Percentiles rank a stretch among this genome's conserved stretches.
Evolutionary conservation across 2,888 invertebrate genomes (phyloP).

Genomic region (Phengaris alcon): DNA sequence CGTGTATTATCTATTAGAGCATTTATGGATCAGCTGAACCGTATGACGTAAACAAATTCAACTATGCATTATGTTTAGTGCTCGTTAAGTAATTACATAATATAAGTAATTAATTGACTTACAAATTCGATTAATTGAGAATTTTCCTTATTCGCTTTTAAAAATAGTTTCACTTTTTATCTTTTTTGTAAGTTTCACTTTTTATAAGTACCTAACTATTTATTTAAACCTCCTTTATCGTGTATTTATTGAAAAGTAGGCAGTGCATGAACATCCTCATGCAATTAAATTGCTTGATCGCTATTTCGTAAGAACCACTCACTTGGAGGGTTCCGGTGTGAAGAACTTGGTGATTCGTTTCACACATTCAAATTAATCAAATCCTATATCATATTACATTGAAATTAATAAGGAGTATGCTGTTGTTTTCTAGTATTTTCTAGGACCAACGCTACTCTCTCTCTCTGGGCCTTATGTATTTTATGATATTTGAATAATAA

Average conservation of each 20-base stretch:
- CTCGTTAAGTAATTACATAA: background rate
- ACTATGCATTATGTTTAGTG: background rate
- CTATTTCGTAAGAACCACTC: constrained; percentile 10
- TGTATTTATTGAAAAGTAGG: background rate
- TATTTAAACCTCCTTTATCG: background rate
- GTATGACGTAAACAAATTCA: constrained; percentile 19
- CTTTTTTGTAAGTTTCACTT: background rate
- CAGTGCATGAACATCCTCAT: constrained; percentile 1
- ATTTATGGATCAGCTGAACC: constrained; percentile 4
- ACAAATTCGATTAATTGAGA: background rate
- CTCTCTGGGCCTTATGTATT: too few species aligned
- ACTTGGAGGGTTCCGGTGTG: constrained; percentile 14
- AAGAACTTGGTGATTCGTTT: constrained; percentile 8
- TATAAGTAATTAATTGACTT: background rate
- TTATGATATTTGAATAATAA: too few species aligned
- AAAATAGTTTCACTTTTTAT: background rate
- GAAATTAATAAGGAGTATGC: too few species aligned
- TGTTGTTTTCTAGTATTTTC: too few species aligned
- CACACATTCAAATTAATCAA: background rate
- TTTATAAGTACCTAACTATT: background rate
- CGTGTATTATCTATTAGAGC: background rate
- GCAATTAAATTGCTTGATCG: constrained; percentile 16
- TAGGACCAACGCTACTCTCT: too few species aligned
- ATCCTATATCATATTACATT: too few species aligned
- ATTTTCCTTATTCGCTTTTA: background rate